phyloP scores from a whole-genome alignment of 2,797 vertebrate genomes.

The Spheniscus humboldti region DNA sequence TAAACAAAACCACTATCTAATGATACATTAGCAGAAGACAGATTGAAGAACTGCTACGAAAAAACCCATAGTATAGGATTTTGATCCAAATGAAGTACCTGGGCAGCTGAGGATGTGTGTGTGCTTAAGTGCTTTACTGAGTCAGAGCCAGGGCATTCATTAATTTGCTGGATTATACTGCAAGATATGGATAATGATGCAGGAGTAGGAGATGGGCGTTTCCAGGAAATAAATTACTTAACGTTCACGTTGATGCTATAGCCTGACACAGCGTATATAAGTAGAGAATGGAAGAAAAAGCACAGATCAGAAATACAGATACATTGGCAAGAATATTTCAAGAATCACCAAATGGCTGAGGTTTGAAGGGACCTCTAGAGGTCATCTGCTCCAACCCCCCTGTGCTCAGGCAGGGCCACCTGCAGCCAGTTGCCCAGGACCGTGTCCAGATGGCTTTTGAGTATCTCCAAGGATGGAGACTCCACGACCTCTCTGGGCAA shows the following conservation, averaged over 20 bases:
- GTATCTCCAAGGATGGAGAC: neutral
- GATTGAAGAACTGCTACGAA: neutral
- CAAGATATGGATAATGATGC: neutral
- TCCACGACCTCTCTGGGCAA: neutral
- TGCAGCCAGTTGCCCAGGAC: neutral
- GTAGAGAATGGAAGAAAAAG: neutral
- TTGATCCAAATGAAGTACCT: neutral
- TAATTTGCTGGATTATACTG: neutral
- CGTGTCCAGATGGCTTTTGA: fast-evolving
- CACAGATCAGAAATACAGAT: neutral
- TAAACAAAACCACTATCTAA: neutral
- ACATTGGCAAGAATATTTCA: neutral
- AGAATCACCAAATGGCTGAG: neutral
- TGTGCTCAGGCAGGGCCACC: neutral
- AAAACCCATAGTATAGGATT: neutral
- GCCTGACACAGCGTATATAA: neutral
- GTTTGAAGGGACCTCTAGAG: neutral
- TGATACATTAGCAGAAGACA: neutral
- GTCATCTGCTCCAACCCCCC: neutral
- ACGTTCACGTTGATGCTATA: neutral
- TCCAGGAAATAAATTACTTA: neutral
- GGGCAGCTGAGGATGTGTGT: neutral
- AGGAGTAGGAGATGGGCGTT: neutral
- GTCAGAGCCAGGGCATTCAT: neutral
- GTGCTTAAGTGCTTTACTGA: conserved; percentile 16